These are phyloP conservation scores for Muscicapa comitata DNA, from an alignment of 2,797 vertebrate species.

Conservation along the genomic window DNA sequence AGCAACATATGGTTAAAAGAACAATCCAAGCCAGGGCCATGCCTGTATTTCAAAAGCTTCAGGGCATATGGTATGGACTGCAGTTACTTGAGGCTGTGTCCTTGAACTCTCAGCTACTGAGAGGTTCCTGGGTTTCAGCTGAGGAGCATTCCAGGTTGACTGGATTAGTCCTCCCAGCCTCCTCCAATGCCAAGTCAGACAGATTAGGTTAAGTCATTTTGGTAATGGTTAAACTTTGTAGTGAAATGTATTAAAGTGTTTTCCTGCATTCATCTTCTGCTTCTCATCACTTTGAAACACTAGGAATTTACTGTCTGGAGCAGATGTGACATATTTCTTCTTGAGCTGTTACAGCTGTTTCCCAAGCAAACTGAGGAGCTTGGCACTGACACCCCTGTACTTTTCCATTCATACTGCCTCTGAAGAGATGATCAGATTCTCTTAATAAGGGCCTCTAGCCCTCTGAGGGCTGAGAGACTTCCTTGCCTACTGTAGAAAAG, in stretches of 20 bases:
- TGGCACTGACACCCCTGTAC: not conserved
- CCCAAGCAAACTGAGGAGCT: constrained; percentile 3
- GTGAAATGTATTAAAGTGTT: not conserved
- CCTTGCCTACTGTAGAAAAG: not conserved
- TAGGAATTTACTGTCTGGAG: constrained; percentile 35
- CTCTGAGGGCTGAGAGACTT: not conserved
- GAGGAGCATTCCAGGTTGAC: not conserved
- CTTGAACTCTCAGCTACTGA: not conserved
- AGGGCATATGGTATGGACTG: not conserved
- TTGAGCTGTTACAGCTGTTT: constrained; percentile 61
- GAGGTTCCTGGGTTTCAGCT: not conserved
- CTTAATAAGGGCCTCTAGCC: not conserved
- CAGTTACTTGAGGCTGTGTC: not conserved
- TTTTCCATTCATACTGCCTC: constrained; percentile 29
- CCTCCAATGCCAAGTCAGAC: not conserved
- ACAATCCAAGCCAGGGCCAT: not conserved
- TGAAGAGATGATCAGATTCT: constrained; percentile 7
- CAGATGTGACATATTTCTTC: constrained; percentile 44
- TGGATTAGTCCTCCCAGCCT: not conserved
- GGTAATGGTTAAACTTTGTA: not conserved
- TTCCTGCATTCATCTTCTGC: constrained; percentile 26
- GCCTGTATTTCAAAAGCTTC: not conserved
- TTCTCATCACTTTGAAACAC: constrained; percentile 25
- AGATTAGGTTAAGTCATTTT: not conserved
- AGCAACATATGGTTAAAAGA: not conserved